These are phyloP conservation scores for Drosophila trapezifrons DNA, from an alignment of 1,140 invertebrate species.

Conservation along the genomic window DNA sequence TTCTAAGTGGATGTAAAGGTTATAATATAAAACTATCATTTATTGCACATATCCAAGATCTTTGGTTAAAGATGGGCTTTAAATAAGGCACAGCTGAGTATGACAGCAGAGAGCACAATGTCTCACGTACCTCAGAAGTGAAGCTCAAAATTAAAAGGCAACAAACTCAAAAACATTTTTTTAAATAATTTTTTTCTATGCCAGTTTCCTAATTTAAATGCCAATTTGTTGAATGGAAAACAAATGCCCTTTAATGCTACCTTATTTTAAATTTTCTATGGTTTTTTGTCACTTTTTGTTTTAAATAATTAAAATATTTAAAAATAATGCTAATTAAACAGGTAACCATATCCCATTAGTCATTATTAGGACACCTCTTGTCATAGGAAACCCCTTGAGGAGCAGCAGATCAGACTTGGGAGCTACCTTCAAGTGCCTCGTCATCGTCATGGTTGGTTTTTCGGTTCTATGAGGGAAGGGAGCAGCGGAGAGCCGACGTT, in stretches of 20 bases:
- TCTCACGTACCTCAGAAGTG: no score
- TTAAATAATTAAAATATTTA: background rate
- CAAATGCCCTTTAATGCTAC: fast-evolving
- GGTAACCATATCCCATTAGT: background rate
- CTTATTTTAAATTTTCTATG: background rate
- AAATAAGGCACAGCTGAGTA: fast-evolving
- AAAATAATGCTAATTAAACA: no score
- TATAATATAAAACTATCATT: background rate
- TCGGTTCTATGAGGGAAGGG: conserved; percentile 14
- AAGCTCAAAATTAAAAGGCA: no score
- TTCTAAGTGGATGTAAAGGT: background rate
- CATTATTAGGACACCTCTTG: background rate
- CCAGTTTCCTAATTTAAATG: background rate
- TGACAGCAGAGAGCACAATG: background rate
- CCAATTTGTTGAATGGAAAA: fast-evolving
- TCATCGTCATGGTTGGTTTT: conserved; percentile 54
- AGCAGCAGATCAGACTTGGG: conserved; percentile 2
- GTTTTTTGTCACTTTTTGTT: background rate
- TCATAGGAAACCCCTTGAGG: conserved; percentile 7
- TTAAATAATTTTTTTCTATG: background rate
- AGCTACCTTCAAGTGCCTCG: conserved; percentile 27
- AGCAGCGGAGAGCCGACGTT: conserved; percentile 20
- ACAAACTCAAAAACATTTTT: background rate
- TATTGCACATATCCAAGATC: background rate
- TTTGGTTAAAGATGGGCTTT: background rate